Percentiles rank a stretch among this genome's conserved stretches.
Conservation (phyloP, 1,140 invertebrate species). For the Pygmarrhopalites habei region DNA sequence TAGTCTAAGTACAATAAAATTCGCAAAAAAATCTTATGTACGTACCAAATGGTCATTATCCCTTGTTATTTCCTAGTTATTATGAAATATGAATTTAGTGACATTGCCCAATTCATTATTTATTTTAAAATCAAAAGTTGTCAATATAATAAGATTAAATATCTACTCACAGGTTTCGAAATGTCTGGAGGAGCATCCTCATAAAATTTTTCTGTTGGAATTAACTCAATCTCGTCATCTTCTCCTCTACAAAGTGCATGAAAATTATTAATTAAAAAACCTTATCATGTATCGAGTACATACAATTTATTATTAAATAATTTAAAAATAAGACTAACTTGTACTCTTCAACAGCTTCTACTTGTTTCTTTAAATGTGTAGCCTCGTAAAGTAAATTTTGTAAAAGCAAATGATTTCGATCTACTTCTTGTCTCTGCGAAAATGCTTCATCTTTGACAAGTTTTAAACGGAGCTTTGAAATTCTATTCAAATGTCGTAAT, state of each 20-base stretch:
- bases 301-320: background rate
- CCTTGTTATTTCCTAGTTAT: slow-evolving; percentile 57
- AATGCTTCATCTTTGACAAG: slow-evolving; percentile 67
- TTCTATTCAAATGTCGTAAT: slow-evolving; percentile 80
- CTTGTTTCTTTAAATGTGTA: slow-evolving; percentile 86
- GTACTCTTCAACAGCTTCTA: slow-evolving; percentile 86
- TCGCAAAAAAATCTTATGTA: too few relatives aligned
- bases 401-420: slow-evolving; percentile 78
- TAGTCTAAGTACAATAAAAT: too few relatives aligned
- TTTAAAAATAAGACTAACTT: slow-evolving; percentile 58
- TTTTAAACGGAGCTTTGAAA: slow-evolving; percentile 79
- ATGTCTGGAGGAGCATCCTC: slow-evolving; percentile 66
- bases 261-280: too few relatives aligned
- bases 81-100: slow-evolving; percentile 37
- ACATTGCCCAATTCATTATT: background rate
- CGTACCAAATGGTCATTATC: slow-evolving; percentile 66
- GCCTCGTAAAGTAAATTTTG: slow-evolving; percentile 95
- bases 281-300: background rate
- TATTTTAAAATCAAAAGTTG: too few relatives aligned
- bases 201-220: slow-evolving; percentile 77
- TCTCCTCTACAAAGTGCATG: slow-evolving; percentile 74
- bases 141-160: slow-evolving; percentile 6
- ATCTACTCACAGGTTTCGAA: slow-evolving; percentile 56
- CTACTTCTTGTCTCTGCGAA: slow-evolving; percentile 75
- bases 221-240: slow-evolving; percentile 85